Base-by-base conservation (phyloP, 2,797 vertebrate species). In the Octomys mimax region DNA sequence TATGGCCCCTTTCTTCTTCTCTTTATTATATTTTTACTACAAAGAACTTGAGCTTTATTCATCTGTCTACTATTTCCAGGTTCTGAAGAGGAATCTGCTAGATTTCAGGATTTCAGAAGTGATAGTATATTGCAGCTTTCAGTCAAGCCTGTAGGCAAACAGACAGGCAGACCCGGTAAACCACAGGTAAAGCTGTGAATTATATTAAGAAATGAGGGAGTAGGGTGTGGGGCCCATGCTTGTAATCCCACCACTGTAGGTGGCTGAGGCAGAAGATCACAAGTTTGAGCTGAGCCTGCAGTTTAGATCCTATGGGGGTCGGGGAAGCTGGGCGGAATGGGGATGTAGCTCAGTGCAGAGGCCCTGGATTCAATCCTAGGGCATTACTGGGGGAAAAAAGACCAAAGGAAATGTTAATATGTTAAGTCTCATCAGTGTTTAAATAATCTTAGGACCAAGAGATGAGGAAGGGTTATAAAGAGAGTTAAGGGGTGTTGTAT, bases 21-120 rank as follows among this genome's bases (percentile, higher is more conserved):
- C 16, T 52, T 33, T 85, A n/a, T 28, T 96, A 5, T 93, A 84
- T 57, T 84, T 91, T 86, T 59, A 85, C 31, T 79, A 28, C 8
- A 71, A 62, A 90, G 61, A 86, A 83, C 4, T 79, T 80, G 39
- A 91, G 86, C 12, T 46, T 94, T 46, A 94, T 79, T 91, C 28
- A 89, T n/a, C 22, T 93, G 68, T 87, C 28, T 95, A 19, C 39
- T 96, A 86, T 64, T 95, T 94, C 21, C 36, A 95, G 85, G 33
- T 73, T 92, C 81, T 94, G 93, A 78, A 87, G 86, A 92, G 83
- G 21, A 79, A 75, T 70, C 64, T 88, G 5, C 16, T 73, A 84
- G 86, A 88, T 42, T 82, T 93, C 46, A 95, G 71, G 66, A 71
- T 89, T 94, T 89, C 66, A 89, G 80, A 61, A 90, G 77, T 19